Conservation (phyloP, 2,888 invertebrate species). For the Strigamia transsilvanica region DNA sequence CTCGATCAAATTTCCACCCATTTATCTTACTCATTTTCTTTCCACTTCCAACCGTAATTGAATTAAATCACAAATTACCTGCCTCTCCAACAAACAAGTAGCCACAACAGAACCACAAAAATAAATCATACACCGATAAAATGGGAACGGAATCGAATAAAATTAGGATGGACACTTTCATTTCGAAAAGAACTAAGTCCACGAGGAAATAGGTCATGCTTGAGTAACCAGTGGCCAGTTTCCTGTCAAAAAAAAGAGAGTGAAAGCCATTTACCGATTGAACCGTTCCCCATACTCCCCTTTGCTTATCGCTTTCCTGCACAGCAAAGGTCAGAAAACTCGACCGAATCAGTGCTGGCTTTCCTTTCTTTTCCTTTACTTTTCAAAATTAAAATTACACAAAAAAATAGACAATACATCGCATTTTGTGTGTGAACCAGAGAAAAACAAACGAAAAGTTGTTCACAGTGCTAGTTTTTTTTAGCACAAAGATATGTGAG, state of each 20-base stretch:
- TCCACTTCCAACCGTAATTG: too few relatives aligned
- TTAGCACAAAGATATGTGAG: constrained; percentile 2
- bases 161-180: background rate
- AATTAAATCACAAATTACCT: too few relatives aligned
- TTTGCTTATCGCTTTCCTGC: constrained; percentile 7
- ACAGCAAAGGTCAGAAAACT: background rate
- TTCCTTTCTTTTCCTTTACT: background rate
- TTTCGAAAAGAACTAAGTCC: background rate
- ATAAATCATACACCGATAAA: too few relatives aligned
- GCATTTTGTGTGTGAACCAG: too few relatives aligned
- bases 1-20: too few relatives aligned
- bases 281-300: background rate
- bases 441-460: background rate
- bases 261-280: background rate
- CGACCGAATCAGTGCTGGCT: background rate
- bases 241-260: background rate
- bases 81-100: background rate
- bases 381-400: too few relatives aligned
- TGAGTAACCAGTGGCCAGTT: background rate
- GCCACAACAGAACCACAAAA: background rate
- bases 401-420: too few relatives aligned
- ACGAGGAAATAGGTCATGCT: background rate
- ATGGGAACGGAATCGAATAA: background rate
- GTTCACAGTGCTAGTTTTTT: background rate
- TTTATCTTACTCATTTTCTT: too few relatives aligned